Conservation (phyloP, 1,140 invertebrate genomes). For the Penaeus japonicus region DNA sequence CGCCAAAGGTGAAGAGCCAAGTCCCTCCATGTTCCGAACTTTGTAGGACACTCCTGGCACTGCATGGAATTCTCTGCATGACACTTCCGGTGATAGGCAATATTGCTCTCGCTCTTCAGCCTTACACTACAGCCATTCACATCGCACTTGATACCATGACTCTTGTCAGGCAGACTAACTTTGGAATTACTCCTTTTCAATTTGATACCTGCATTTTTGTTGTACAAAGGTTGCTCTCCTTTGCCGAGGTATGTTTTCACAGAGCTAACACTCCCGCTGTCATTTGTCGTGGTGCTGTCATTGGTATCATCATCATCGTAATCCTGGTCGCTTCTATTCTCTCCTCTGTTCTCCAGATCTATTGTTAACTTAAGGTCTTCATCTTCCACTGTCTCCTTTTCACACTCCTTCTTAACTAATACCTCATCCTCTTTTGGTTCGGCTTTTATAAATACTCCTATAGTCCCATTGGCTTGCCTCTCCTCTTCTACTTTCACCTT, state of each 20-base stretch:
- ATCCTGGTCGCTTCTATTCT: constrained; percentile 17
- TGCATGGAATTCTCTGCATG: constrained; percentile 69
- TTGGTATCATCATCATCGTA: constrained; percentile 37
- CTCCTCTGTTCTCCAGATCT: not conserved
- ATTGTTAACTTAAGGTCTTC: constrained; percentile 3
- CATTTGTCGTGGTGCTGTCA: constrained; percentile 12
- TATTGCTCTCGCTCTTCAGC: constrained; percentile 65
- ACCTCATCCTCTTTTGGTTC: constrained; percentile 30
- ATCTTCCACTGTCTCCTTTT: not conserved
- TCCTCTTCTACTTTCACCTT: not conserved
- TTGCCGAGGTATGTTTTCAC: not conserved
- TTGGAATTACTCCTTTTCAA: constrained; percentile 32
- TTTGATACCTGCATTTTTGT: not conserved
- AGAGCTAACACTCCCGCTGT: constrained; percentile 10
- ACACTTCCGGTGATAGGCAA: constrained; percentile 71
- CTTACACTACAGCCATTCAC: constrained; percentile 64
- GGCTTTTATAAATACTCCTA: constrained; percentile 32
- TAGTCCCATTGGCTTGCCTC: not conserved
- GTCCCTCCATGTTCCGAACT: constrained; percentile 64
- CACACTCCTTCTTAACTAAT: not conserved
- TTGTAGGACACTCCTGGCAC: constrained; percentile 75
- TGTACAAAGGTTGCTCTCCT: not conserved
- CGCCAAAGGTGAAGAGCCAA: constrained; percentile 66
- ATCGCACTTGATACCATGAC: constrained; percentile 50
- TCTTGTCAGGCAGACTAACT: not conserved